These are phyloP conservation scores for Stenchaetothrips biformis DNA, from an alignment of 2,888 invertebrate genomes.

Conservation along the genomic window DNA sequence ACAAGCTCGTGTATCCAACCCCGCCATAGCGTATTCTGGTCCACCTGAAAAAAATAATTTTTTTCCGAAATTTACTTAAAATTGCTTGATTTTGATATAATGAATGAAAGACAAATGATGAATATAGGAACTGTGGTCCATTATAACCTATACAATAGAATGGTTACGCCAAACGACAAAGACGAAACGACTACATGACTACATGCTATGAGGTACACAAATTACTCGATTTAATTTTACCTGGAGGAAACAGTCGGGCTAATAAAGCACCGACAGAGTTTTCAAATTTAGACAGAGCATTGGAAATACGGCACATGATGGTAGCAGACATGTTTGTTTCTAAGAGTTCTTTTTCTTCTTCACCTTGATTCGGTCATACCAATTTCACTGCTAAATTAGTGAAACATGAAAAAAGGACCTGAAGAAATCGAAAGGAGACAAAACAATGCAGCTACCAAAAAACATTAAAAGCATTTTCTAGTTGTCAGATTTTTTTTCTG, in stretches of 20 bases:
- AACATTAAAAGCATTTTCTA: no score
- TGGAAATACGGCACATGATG: slow-evolving; percentile 43
- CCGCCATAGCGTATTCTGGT: slow-evolving; percentile 25
- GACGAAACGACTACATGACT: neutral
- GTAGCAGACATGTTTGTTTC: slow-evolving; percentile 43
- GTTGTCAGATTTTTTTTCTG: no score
- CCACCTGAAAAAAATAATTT: neutral
- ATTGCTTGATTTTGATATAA: no score
- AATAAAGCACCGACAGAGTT: slow-evolving; percentile 43
- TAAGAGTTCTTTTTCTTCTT: neutral
- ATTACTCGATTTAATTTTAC: slow-evolving; percentile 41
- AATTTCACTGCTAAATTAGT: no score
- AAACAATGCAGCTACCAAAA: no score
- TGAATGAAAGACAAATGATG: neutral
- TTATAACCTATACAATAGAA: neutral
- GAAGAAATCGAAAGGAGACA: no score
- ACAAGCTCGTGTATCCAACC: slow-evolving; percentile 31
- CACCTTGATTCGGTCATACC: neutral
- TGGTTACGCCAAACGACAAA: neutral
- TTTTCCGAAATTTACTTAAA: neutral
- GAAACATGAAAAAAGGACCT: no score
- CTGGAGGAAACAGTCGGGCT: slow-evolving; percentile 49
- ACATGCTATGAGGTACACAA: neutral
- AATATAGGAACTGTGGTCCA: neutral
- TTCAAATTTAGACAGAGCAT: slow-evolving; percentile 48